Conservation (phyloP, 2,888 invertebrate species). For the Neoitamus cyanurus region DNA sequence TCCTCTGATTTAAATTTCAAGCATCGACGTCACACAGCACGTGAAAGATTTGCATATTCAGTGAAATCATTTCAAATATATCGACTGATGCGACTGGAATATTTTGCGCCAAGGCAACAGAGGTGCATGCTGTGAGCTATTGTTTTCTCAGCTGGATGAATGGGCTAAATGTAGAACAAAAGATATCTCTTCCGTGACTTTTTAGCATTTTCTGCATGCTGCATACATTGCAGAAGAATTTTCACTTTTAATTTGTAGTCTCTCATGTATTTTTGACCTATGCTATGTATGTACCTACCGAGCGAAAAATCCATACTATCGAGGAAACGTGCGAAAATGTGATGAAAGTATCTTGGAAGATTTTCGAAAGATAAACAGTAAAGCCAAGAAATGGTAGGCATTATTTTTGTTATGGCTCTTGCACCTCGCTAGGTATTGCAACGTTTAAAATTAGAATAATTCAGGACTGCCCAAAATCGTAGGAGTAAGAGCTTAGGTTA, state of each 20-base stretch:
- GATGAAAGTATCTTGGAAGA: background rate
- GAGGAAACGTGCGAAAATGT: background rate
- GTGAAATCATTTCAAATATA: background rate
- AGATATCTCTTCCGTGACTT: slow-evolving; percentile 19
- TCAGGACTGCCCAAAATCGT: no score
- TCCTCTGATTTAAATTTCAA: background rate
- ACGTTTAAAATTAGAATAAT: no score
- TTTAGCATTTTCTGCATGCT: background rate
- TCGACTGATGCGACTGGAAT: slow-evolving; percentile 9
- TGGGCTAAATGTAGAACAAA: slow-evolving; percentile 35
- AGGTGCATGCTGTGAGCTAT: slow-evolving; percentile 6
- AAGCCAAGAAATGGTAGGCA: no score
- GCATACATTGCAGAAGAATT: background rate
- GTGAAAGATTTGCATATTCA: background rate
- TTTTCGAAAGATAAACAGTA: background rate
- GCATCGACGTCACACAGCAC: background rate
- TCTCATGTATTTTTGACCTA: background rate
- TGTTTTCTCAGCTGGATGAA: slow-evolving; percentile 24
- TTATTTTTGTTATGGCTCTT: no score
- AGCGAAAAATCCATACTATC: background rate
- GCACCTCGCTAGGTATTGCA: no score
- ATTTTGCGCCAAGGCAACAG: background rate
- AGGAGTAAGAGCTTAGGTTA: no score
- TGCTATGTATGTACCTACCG: background rate
- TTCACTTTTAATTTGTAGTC: background rate